phyloP scores from a whole-genome alignment of 1,140 invertebrate genomes.

The Druon quercuslanigerum region DNA sequence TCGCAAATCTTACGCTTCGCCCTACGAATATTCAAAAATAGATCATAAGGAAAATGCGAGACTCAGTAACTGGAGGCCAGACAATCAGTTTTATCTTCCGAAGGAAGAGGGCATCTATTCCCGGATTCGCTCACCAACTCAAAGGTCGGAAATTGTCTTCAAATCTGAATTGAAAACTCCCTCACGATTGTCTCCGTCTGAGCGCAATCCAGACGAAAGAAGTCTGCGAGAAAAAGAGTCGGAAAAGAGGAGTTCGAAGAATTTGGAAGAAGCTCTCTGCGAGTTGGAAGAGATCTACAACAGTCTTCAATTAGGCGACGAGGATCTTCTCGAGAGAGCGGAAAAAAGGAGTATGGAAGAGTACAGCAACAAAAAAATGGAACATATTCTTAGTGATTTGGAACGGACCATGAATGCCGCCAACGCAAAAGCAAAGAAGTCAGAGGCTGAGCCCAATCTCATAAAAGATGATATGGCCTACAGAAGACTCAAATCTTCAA shows the following conservation, averaged over 20 bases:
- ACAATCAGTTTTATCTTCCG: not conserved
- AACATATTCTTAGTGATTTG: not conserved
- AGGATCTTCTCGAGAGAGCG: conserved; percentile 86
- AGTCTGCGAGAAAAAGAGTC: conserved; percentile 44
- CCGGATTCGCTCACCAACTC: not conserved
- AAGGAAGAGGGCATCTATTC: not conserved
- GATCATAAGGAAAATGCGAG: too few species aligned
- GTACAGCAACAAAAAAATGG: conserved; percentile 50
- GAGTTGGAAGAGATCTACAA: conserved; percentile 94
- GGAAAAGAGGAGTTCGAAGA: conserved; percentile 80
- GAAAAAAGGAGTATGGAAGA: conserved; percentile 82
- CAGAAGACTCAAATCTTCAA: conserved; percentile 80
- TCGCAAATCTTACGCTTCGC: not conserved
- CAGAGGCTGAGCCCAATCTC: conserved; percentile 76
- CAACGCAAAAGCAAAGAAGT: conserved; percentile 22
- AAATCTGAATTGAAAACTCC: conserved; percentile 20
- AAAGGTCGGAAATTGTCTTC: conserved; percentile 22
- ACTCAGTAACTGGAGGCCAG: conserved; percentile 8
- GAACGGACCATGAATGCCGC: not conserved
- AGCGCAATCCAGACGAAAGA: conserved; percentile 66
- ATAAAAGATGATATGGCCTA: conserved; percentile 88
- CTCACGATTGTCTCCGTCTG: not conserved
- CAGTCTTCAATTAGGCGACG: conserved; percentile 86
- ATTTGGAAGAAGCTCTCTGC: conserved; percentile 89
- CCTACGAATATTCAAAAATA: not conserved